Conservation (phyloP, 2,797 vertebrate genomes). For the Alauda arvensis region DNA sequence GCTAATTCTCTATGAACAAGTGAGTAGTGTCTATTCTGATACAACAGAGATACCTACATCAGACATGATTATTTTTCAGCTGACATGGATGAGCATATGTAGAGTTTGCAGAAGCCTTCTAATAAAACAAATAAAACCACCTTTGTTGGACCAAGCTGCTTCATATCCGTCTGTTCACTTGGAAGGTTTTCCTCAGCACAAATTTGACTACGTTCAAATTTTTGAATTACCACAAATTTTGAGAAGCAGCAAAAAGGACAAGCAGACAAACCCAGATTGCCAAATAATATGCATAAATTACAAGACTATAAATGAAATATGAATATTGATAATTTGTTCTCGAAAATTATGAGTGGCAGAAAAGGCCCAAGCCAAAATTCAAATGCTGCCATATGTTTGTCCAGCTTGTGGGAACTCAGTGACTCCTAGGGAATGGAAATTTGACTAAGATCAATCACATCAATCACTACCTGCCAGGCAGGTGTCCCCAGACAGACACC, state of each 20-base stretch:
- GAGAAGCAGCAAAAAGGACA: neutral
- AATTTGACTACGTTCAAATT: neutral
- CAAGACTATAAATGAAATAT: neutral
- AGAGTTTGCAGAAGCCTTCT: neutral
- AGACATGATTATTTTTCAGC: neutral
- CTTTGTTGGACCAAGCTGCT: neutral
- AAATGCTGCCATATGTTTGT: neutral
- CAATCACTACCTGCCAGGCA: neutral
- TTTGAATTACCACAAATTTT: neutral
- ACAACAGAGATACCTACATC: neutral
- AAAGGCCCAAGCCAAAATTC: neutral
- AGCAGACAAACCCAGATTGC: neutral
- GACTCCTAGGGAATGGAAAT: neutral
- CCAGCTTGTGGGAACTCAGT: neutral
- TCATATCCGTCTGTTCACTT: neutral
- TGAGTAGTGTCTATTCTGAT: neutral
- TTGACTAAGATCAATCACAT: neutral
- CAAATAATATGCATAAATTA: conserved; percentile 5
- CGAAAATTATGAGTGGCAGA: neutral
- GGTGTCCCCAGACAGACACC: neutral
- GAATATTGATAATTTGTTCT: neutral
- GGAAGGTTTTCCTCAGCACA: neutral
- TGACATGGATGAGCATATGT: neutral
- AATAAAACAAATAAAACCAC: conserved; percentile 1
- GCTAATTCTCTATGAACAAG: neutral